Evolutionary conservation across 2,113 vertebrate species (phyloP).

Genomic region (Ochotona princeps): DNA sequence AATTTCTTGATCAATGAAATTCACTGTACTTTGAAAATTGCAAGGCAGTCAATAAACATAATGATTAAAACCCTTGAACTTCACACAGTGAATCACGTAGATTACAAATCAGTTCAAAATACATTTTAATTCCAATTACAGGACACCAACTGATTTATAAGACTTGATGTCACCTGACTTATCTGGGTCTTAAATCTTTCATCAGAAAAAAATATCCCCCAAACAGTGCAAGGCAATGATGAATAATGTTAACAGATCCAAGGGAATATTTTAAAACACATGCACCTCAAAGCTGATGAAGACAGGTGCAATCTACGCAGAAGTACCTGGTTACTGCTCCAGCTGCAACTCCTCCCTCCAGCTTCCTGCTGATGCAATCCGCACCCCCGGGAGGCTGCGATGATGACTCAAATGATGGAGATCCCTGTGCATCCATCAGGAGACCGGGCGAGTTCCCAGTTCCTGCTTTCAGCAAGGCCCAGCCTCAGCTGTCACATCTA

Average conservation of each 20-base stretch:
- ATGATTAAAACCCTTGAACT: slow-evolving; percentile 11
- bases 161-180: slow-evolving; percentile 11
- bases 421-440: too few species aligned
- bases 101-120: neutral
- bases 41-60: neutral
- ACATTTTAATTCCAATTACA: slow-evolving; percentile 17
- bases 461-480: too few species aligned
- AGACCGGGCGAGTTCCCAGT: too few species aligned
- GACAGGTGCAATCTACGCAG: too few species aligned
- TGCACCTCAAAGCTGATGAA: neutral
- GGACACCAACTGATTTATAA: neutral
- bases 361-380: too few species aligned
- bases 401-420: too few species aligned
- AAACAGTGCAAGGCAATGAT: neutral
- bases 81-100: neutral
- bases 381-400: too few species aligned
- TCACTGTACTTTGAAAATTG: neutral
- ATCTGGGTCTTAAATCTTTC: slow-evolving; percentile 28
- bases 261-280: neutral
- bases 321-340: too few species aligned
- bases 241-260: neutral
- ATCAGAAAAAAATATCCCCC: slow-evolving; percentile 19
- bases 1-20: neutral
- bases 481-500: too few species aligned
- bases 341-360: too few species aligned